A percentile compares a stretch with the other conserved stretches of the same genome.
Conservation (phyloP, 2,113 vertebrate genomes). For the Ptilorrhoa leucosticta region DNA sequence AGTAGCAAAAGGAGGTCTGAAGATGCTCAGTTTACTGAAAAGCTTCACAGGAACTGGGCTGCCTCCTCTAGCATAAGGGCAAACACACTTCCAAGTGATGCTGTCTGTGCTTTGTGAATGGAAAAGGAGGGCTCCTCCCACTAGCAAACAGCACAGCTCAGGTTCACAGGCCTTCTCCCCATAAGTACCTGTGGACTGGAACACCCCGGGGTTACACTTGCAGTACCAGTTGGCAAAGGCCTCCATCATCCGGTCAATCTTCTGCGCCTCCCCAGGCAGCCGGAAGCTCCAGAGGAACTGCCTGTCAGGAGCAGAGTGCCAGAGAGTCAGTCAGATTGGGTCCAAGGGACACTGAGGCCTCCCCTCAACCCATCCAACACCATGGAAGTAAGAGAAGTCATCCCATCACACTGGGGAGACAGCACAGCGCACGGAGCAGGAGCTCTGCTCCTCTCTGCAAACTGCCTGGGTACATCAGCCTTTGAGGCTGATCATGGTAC, state of each 20-base stretch:
- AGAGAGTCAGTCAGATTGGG: background rate
- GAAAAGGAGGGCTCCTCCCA: background rate
- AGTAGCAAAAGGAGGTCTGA: background rate
- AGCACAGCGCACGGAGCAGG: background rate
- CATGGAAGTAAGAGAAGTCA: background rate
- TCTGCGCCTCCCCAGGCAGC: slow-evolving; percentile 93
- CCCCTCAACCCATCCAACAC: background rate
- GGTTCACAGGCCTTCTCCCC: background rate
- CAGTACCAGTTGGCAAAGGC: slow-evolving; percentile 90
- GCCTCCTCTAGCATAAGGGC: background rate
- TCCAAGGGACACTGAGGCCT: background rate
- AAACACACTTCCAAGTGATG: background rate
- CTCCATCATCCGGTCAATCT: slow-evolving; percentile 98
- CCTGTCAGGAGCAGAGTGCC: slow-evolving; percentile 56
- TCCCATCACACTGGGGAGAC: background rate
- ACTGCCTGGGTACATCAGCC: background rate
- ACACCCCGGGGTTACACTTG: slow-evolving; percentile 84
- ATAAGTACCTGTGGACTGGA: slow-evolving; percentile 87
- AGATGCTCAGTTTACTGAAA: background rate
- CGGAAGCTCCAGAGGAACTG: slow-evolving; percentile 98
- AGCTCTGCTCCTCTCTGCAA: background rate
- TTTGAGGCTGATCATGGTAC: no score
- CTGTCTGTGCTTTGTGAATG: background rate
- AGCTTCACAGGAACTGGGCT: background rate
- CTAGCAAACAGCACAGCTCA: background rate